Conservation (phyloP, 2,113 vertebrate genomes). For the Proteles cristata region DNA sequence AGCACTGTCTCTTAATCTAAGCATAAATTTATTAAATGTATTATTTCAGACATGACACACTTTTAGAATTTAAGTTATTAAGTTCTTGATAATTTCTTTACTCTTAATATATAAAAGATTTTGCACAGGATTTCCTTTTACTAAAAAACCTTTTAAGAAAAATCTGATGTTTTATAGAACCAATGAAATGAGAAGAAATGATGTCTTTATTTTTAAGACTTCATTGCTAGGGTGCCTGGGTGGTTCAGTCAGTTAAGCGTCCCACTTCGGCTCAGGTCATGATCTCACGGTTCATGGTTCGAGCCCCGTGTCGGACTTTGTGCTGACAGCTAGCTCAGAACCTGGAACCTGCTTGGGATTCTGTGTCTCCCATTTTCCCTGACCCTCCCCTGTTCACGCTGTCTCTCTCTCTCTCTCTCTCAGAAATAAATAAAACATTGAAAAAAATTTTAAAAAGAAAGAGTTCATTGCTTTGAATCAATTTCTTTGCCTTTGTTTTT, state of each 20-base stretch:
- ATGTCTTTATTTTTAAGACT: slow-evolving; percentile 3
- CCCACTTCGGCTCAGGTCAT: no score
- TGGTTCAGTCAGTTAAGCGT: no score
- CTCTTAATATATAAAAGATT: slow-evolving; percentile 30
- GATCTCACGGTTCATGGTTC: no score
- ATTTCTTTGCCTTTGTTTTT: slow-evolving; percentile 43
- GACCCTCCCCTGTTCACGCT: no score
- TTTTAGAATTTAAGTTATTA: background rate
- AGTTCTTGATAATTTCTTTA: background rate
- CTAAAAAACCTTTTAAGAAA: background rate
- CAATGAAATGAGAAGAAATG: background rate
- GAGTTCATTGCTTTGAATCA: slow-evolving; percentile 10
- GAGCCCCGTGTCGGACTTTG: no score
- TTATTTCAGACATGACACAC: slow-evolving; percentile 1
- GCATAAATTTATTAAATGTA: background rate
- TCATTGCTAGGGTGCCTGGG: background rate
- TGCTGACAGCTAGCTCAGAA: no score
- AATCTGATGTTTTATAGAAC: slow-evolving; percentile 14
- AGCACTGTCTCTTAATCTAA: background rate
- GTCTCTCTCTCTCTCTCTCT: no score
- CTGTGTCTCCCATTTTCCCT: no score
- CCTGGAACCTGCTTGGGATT: no score
- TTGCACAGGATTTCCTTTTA: slow-evolving; percentile 18
- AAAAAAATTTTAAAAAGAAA: no score
- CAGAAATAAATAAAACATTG: no score